Conservation (phyloP, 2,113 vertebrate species). For the Octodon degus region DNA sequence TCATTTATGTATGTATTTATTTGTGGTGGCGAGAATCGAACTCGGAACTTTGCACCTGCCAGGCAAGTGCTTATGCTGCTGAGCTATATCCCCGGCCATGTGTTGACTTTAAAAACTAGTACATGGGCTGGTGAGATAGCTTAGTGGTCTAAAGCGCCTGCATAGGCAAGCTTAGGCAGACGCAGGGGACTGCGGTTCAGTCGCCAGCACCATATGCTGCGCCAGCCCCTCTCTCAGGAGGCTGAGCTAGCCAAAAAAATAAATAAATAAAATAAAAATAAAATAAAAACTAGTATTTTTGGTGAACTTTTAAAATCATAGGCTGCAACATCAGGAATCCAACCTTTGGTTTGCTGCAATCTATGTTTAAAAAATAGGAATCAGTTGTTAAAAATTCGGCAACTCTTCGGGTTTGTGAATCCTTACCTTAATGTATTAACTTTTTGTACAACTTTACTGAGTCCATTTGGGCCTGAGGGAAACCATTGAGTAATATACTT, state of each 20-base stretch:
- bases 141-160: too few species aligned
- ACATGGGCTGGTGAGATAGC: not conserved
- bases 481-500: slow-evolving; percentile 46
- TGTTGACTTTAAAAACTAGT: not conserved
- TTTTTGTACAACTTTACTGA: slow-evolving; percentile 9
- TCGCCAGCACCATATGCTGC: too few species aligned
- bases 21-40: too few species aligned
- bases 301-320: not conserved
- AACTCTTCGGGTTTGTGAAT: slow-evolving; percentile 43
- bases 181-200: too few species aligned
- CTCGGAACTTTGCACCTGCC: too few species aligned
- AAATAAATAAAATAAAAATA: too few species aligned
- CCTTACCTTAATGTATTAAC: slow-evolving; percentile 66
- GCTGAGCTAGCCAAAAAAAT: too few species aligned
- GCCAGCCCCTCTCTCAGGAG: too few species aligned
- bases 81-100: too few species aligned
- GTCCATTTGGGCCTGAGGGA: slow-evolving; percentile 37
- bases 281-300: not conserved
- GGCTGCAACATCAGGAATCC: not conserved
- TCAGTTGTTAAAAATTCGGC: not conserved
- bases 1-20: not conserved
- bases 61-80: too few species aligned
- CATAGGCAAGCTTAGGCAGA: too few species aligned
- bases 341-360: not conserved
- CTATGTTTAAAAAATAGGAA: slow-evolving; percentile 1